phyloP scores from a whole-genome alignment of 2,113 vertebrate genomes.

The Eurystomus gularis region DNA sequence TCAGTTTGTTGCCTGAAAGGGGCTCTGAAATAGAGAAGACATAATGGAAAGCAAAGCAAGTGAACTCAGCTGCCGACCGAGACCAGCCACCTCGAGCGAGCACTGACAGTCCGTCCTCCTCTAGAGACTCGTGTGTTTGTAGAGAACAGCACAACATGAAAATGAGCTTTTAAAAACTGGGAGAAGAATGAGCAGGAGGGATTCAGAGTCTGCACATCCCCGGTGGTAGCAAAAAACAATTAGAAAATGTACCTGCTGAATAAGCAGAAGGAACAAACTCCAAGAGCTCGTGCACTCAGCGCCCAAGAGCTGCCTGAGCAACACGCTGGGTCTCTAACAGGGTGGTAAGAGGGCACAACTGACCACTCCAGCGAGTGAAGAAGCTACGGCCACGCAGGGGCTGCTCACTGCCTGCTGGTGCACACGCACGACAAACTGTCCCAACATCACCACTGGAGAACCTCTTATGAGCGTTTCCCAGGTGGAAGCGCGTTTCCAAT shows the following conservation, averaged over 20 bases:
- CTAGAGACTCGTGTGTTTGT: background rate
- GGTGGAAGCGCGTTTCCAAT: background rate
- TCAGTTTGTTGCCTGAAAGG: conserved; percentile 74
- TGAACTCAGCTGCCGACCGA: conserved; percentile 4
- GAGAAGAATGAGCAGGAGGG: background rate
- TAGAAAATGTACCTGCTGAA: background rate
- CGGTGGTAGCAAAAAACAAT: background rate
- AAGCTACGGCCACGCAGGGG: fast-evolving
- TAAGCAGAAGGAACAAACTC: background rate
- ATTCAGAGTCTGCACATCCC: background rate
- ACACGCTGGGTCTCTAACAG: background rate
- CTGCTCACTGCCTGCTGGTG: background rate
- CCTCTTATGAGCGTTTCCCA: background rate
- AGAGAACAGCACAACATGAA: background rate
- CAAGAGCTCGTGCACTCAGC: background rate
- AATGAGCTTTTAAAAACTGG: background rate
- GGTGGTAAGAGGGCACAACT: background rate
- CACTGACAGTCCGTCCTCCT: background rate
- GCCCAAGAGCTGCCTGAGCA: background rate
- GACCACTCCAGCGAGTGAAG: background rate
- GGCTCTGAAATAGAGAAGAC: conserved; percentile 72
- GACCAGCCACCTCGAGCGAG: background rate
- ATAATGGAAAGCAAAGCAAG: conserved; percentile 55
- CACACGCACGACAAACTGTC: background rate
- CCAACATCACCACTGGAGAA: background rate